These are phyloP conservation scores for Pleuronectes platessa DNA, from an alignment of 2,113 vertebrate genomes.

Conservation along the genomic window DNA sequence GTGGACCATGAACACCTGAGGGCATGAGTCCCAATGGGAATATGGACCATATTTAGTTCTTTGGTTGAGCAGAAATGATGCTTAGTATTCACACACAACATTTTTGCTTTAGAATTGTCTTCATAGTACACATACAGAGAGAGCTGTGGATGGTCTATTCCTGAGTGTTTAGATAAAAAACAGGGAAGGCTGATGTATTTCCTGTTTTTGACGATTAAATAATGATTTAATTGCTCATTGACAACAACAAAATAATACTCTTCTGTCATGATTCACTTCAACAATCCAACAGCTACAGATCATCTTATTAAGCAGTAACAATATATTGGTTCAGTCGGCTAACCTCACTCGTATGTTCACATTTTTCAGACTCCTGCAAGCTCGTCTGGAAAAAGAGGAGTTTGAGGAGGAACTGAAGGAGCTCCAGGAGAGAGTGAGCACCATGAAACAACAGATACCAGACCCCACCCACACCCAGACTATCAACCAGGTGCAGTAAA, in stretches of 20 bases:
- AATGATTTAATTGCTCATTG: slow-evolving; percentile 8
- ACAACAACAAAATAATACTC: slow-evolving; percentile 12
- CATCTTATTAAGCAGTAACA: slow-evolving; percentile 8
- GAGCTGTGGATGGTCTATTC: slow-evolving; percentile 48
- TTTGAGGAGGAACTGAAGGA: slow-evolving; percentile 91
- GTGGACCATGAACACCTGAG: neutral
- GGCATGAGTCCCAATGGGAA: neutral
- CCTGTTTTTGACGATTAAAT: slow-evolving; percentile 16
- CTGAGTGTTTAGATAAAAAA: slow-evolving; percentile 38
- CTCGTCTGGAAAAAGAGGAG: slow-evolving; percentile 94
- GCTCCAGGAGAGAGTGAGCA: slow-evolving; percentile 80
- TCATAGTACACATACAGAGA: neutral
- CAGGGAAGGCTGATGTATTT: slow-evolving; percentile 28
- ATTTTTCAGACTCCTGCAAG: slow-evolving; percentile 86
- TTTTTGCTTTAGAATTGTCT: neutral
- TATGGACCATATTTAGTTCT: neutral
- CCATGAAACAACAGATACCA: slow-evolving; percentile 81
- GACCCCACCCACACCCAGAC: slow-evolving; percentile 77
- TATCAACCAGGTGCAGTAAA: slow-evolving; percentile 72
- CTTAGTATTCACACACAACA: neutral
- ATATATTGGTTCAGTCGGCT: neutral
- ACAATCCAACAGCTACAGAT: slow-evolving; percentile 24
- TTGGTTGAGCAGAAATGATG: neutral
- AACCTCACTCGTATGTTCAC: neutral
- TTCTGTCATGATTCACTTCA: slow-evolving; percentile 1